Evolutionary conservation across 2,888 invertebrate species (phyloP).

Genomic region (Girardia tigrina): DNA sequence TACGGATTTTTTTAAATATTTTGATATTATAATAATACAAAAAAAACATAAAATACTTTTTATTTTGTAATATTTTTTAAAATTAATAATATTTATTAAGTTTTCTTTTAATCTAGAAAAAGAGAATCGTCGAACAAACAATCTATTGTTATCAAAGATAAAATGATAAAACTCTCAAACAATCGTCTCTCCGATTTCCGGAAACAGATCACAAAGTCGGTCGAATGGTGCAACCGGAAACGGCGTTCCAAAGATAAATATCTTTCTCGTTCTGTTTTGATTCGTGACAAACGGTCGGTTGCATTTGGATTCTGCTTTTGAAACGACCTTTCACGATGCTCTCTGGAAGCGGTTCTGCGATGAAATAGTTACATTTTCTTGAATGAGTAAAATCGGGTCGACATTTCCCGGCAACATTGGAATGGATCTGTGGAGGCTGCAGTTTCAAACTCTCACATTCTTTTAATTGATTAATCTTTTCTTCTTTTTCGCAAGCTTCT

Average conservation of each 20-base stretch:
- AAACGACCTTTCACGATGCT: background rate
- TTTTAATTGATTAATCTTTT: background rate
- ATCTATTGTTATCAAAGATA: too few species aligned
- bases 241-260: conserved; percentile 24
- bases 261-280: background rate
- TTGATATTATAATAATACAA: too few species aligned
- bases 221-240: conserved; percentile 7
- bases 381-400: conserved; percentile 9
- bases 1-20: too few species aligned
- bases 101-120: too few species aligned
- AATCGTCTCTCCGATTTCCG: too few species aligned
- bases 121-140: too few species aligned
- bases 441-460: background rate
- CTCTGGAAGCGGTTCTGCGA: conserved; percentile 8
- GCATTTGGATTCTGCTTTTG: background rate
- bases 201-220: background rate
- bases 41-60: too few species aligned
- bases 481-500: background rate
- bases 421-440: background rate
- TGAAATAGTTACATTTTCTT: conserved; percentile 11
- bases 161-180: too few species aligned
- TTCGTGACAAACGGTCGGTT: background rate
- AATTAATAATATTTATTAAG: too few species aligned
- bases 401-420: background rate
- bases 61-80: too few species aligned